A percentile compares a stretch with the other conserved stretches of the same genome.
phyloP scores from a whole-genome alignment of 2,113 vertebrate species.

The Charina bottae region DNA sequence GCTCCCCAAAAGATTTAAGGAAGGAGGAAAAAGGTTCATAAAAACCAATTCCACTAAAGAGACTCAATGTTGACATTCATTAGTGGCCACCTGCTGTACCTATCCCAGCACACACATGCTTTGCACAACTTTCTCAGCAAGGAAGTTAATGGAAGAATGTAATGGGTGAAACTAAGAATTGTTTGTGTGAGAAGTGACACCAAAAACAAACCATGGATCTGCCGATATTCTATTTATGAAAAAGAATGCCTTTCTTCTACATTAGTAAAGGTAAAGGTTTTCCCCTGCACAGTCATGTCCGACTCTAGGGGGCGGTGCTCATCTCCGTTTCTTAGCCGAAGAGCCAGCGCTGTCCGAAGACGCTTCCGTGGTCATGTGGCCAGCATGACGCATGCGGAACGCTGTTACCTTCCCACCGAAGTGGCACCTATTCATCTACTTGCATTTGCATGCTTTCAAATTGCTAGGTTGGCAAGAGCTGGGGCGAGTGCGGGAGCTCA shows the following conservation, averaged over 20 bases:
- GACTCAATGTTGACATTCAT: neutral
- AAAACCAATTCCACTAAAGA: neutral
- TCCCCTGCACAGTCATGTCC: too few species aligned
- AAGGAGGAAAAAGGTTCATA: neutral
- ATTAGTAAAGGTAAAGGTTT: too few species aligned
- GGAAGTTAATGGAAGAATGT: neutral
- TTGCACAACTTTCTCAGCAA: neutral
- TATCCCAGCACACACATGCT: neutral
- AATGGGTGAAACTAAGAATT: neutral
- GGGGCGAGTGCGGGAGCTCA: too few species aligned
- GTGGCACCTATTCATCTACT: too few species aligned
- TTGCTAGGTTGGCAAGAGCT: too few species aligned
- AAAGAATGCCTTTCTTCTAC: neutral
- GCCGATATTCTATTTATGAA: neutral
- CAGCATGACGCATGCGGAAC: too few species aligned
- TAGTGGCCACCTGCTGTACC: neutral
- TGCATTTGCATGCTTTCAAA: too few species aligned
- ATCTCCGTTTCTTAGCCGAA: too few species aligned
- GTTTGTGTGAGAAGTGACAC: neutral
- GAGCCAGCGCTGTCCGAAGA: too few species aligned
- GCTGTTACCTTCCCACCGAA: too few species aligned
- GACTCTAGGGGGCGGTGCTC: too few species aligned
- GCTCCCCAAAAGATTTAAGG: neutral
- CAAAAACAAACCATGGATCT: neutral
- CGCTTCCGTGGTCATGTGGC: too few species aligned